phyloP scores from a whole-genome alignment of 2,113 vertebrate species.

The Gadus macrocephalus region DNA sequence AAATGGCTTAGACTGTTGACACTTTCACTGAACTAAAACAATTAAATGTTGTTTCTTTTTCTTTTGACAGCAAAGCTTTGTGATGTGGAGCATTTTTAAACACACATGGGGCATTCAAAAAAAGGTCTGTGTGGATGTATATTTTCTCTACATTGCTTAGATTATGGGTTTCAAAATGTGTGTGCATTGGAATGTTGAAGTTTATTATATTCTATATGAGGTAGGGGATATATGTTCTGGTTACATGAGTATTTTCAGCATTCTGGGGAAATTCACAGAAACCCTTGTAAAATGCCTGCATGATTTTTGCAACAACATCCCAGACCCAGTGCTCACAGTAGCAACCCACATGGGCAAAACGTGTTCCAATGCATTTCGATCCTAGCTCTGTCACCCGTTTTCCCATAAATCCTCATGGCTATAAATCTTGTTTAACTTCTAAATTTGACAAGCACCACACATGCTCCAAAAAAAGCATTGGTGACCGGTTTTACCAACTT shows the following conservation, averaged over 20 bases:
- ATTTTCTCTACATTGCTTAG: too few species aligned
- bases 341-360: slow-evolving; percentile 48
- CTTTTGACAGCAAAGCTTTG: too few species aligned
- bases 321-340: slow-evolving; percentile 33
- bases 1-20: too few species aligned
- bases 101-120: too few species aligned
- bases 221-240: slow-evolving; percentile 48
- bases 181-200: slow-evolving; percentile 26
- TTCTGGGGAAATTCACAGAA: slow-evolving; percentile 43
- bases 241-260: slow-evolving; percentile 34
- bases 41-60: too few species aligned
- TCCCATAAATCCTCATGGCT: slow-evolving; percentile 44
- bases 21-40: too few species aligned
- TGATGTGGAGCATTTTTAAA: too few species aligned
- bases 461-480: slow-evolving; percentile 73
- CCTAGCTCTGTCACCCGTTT: slow-evolving; percentile 52
- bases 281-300: slow-evolving; percentile 36
- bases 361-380: slow-evolving; percentile 45
- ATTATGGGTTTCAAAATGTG: too few species aligned
- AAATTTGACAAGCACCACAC: slow-evolving; percentile 60
- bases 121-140: too few species aligned
- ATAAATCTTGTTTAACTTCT: slow-evolving; percentile 67
- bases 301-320: slow-evolving; percentile 29
- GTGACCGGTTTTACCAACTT: slow-evolving; percentile 57
- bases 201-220: slow-evolving; percentile 42